These are phyloP conservation scores for Nibea albiflora DNA, from an alignment of 2,113 vertebrate genomes.

Conservation along the genomic window DNA sequence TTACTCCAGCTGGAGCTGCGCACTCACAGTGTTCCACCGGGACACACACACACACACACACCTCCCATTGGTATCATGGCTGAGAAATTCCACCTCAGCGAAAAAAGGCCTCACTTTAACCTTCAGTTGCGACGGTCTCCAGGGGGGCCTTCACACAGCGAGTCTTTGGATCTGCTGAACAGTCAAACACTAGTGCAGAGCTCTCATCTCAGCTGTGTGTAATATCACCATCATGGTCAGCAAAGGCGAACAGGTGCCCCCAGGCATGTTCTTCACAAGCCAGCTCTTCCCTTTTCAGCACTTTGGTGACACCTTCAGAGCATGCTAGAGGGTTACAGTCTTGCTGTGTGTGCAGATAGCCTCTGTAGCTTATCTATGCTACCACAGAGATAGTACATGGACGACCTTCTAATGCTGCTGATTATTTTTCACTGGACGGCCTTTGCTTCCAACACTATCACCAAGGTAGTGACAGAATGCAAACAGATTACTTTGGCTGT, in stretches of 20 bases:
- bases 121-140: constrained; percentile 58
- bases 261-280: constrained; percentile 29
- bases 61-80: constrained; percentile 25
- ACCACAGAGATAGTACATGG: not conserved
- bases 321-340: not conserved
- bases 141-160: constrained; percentile 11
- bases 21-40: constrained; percentile 3
- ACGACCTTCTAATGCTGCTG: not conserved
- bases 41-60: constrained; percentile 28
- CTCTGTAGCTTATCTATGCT: not conserved
- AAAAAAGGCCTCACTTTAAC: constrained; percentile 60
- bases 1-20: constrained; percentile 3
- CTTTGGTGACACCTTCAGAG: constrained; percentile 1
- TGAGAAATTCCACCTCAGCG: constrained; percentile 69
- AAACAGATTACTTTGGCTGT: not conserved
- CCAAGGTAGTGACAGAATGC: not conserved
- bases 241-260: constrained; percentile 32
- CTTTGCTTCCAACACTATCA: not conserved
- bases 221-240: constrained; percentile 23
- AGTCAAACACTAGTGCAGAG: constrained; percentile 19
- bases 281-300: constrained; percentile 27
- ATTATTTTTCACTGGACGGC: not conserved
- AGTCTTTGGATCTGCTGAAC: constrained; percentile 46
- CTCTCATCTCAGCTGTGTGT: constrained; percentile 14
- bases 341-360: not conserved